Evolutionary conservation across 2,797 vertebrate species (phyloP), one percentile per base, ranked within the genome.

Genomic region (Carduelis carduelis): DNA sequence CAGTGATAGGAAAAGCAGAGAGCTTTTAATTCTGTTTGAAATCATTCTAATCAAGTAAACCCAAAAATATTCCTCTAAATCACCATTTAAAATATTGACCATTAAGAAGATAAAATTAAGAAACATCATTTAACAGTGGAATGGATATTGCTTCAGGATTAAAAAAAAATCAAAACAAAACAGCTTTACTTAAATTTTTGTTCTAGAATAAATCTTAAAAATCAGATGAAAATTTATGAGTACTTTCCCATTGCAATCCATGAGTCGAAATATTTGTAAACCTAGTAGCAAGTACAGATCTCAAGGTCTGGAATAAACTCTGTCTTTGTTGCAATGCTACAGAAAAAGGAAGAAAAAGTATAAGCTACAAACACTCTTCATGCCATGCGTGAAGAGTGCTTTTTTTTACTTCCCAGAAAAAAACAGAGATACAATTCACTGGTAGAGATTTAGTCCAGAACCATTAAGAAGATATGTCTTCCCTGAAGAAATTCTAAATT

Each of bases 401-500:
- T 8, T 69, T 69, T 68, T 75, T 75, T 35, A 37, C 27, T 89
- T 66, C 11, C 21, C 8, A 26, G 24, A 63, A 66, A 56, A 46
- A 69, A 59, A 44, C 7, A 63, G 30, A 66, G 16, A 53, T 13
- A 16, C 11, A 83, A 41, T 53, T 86, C 55, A 68, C 34, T 61
- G 43, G 37, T 24, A 57, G 17, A 83, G 15, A 22, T n/a, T 37
- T 75, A 44, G 18, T 46, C 15, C 53, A 83, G 9, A 5, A 22
- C 66, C 9, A 18, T 64, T 56, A 68, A 50, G 14, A 46, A 75
- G 35, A 49, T 39, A 39, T 2, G 5, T 0, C 0, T 65, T 78
- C 61, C 53, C 30, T 83, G 78, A 22, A 89, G 50, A 89, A 89
- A 87, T 78, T 50, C 50, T n/a, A 41, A 37, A 65, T 72, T 90